Conservation (phyloP, 37 sponge, comb jelly and placozoan genomes). For the Axinella damicornis region DNA sequence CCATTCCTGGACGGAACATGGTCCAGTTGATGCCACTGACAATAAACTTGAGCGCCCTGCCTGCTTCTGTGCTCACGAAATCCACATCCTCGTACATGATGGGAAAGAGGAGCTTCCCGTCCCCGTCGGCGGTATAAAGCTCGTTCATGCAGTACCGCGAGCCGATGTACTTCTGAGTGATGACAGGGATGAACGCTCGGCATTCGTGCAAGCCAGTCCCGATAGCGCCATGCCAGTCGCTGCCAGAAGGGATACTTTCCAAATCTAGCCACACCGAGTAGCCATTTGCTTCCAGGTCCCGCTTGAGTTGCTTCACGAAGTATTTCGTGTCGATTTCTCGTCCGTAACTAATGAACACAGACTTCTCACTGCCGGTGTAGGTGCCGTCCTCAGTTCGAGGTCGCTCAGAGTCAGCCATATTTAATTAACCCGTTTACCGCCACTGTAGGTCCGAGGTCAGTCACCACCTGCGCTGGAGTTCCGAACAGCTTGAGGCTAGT, state of each 20-base stretch:
- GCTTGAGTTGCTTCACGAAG: conserved; percentile 53
- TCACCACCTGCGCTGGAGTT: no score
- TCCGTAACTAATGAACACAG: conserved; percentile 77
- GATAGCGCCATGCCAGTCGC: conserved; percentile 85
- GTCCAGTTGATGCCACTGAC: conserved; percentile 83
- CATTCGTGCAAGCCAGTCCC: conserved; percentile 71
- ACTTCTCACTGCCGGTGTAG: no score
- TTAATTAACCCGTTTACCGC: no score
- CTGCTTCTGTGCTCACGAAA: conserved; percentile 43
- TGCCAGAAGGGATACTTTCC: conserved; percentile 65
- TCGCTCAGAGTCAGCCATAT: no score
- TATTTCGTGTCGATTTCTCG: conserved; percentile 47
- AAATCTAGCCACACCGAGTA: conserved; percentile 80
- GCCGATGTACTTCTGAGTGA: conserved; percentile 70
- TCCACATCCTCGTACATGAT: conserved; percentile 75
- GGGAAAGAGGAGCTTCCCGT: conserved; percentile 76
- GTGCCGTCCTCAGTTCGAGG: no score
- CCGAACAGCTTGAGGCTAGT: no score
- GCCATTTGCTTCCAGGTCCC: conserved; percentile 63
- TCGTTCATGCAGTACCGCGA: conserved; percentile 74
- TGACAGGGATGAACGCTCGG: conserved; percentile 57
- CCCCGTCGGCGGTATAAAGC: conserved; percentile 79
- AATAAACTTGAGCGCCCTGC: conserved; percentile 73
- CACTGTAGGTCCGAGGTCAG: no score
- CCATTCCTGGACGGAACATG: conserved; percentile 67